phyloP scores from a whole-genome alignment of 2,113 vertebrate species.

The Oryzias melastigma region DNA sequence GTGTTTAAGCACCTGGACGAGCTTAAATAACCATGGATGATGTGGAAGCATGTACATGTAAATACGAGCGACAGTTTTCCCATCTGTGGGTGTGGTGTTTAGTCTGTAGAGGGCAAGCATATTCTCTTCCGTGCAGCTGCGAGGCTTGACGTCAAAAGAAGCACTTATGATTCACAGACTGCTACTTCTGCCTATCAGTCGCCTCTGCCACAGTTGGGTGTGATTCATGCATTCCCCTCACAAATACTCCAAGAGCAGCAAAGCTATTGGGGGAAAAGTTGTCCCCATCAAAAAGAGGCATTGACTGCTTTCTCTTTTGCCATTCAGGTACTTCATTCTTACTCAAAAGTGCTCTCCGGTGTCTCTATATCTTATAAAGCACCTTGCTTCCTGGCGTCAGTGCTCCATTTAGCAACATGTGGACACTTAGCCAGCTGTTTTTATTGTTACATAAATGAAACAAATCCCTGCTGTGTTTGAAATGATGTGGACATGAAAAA shows the following conservation, averaged over 20 bases:
- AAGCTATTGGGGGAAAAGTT: constrained; percentile 59
- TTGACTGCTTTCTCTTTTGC: constrained; percentile 63
- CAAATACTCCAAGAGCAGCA: constrained; percentile 39
- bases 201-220: constrained; percentile 43
- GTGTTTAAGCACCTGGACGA: constrained; percentile 48
- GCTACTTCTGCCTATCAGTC: constrained; percentile 33
- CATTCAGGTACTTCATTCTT: constrained; percentile 48
- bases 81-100: constrained; percentile 42
- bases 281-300: constrained; percentile 57
- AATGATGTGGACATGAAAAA: constrained; percentile 67
- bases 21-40: constrained; percentile 45
- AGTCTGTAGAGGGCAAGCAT: constrained; percentile 14
- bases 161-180: constrained; percentile 44
- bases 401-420: constrained; percentile 60
- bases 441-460: constrained; percentile 72
- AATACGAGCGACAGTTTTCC: constrained; percentile 21
- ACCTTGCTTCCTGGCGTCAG: constrained; percentile 60
- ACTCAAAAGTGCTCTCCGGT: constrained; percentile 48
- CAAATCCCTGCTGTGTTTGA: constrained; percentile 64
- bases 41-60: constrained; percentile 22
- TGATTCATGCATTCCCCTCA: constrained; percentile 56
- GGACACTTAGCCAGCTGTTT: constrained; percentile 58
- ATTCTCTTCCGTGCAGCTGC: constrained; percentile 50
- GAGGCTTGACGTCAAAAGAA: constrained; percentile 26
- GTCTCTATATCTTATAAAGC: constrained; percentile 62